A percentile compares a stretch with the other conserved stretches of the same genome.
Evolutionary conservation across 2,113 vertebrate genomes (phyloP).

Genomic region (Halichoeres trimaculatus): DNA sequence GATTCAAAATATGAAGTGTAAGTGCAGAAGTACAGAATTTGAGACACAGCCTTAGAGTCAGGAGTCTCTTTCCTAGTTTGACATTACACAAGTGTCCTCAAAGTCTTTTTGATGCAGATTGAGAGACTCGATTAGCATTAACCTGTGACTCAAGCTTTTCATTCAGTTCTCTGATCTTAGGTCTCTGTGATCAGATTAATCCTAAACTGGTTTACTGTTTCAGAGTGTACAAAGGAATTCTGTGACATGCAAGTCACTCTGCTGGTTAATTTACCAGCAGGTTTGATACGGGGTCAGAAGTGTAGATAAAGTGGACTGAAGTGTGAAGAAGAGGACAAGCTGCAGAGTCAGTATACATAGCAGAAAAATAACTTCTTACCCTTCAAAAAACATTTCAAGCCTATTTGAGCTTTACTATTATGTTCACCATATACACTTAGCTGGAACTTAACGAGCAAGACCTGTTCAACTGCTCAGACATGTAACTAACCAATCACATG

Average conservation of each 20-base stretch:
- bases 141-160: neutral
- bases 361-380: too few species aligned
- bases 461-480: too few species aligned
- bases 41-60: neutral
- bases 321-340: too few species aligned
- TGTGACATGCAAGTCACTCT: neutral
- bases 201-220: neutral
- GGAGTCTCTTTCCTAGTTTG: neutral
- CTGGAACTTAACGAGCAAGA: too few species aligned
- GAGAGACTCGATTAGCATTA: neutral
- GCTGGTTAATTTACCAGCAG: neutral
- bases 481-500: too few species aligned
- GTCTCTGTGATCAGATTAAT: neutral
- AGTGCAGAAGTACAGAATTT: too few species aligned
- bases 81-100: neutral
- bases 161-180: neutral
- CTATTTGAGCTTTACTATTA: too few species aligned
- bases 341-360: too few species aligned
- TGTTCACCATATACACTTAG: too few species aligned
- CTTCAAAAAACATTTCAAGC: too few species aligned
- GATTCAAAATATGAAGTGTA: too few species aligned
- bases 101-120: neutral
- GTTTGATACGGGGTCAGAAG: neutral
- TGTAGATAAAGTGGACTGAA: neutral
- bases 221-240: neutral